Conservation (phyloP, 2,888 invertebrate genomes). For the Punctoribates punctum region DNA sequence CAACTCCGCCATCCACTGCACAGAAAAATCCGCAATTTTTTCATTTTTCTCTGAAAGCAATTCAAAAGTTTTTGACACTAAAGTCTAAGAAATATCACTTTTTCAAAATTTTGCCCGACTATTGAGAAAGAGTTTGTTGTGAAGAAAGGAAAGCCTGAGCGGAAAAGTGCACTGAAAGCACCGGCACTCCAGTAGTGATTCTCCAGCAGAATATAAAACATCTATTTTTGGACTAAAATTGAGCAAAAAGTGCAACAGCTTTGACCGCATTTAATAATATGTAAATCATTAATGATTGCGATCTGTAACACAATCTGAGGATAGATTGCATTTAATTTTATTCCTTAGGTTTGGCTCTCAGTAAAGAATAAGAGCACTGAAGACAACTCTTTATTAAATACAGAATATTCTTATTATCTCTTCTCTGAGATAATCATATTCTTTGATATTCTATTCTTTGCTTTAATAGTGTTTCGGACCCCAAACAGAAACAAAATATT, state of each 20-base stretch:
- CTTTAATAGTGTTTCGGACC: no score
- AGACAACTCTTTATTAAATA: neutral
- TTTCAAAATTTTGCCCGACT: neutral
- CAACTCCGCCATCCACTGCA: no score
- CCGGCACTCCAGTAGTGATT: neutral
- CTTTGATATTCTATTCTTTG: no score
- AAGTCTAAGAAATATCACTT: neutral
- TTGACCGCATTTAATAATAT: constrained; percentile 25
- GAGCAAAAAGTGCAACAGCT: neutral
- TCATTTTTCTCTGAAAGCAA: neutral
- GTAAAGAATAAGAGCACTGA: neutral
- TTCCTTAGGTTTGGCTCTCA: no score
- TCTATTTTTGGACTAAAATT: neutral
- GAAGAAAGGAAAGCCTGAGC: neutral
- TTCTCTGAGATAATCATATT: no score
- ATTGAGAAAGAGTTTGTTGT: no score
- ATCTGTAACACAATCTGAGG: neutral
- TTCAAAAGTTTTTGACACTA: constrained; percentile 11
- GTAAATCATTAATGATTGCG: constrained; percentile 13
- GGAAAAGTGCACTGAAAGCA: neutral
- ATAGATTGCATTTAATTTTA: neutral
- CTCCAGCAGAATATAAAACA: neutral
- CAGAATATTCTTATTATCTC: no score
- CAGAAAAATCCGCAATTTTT: neutral
- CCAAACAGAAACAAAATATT: no score